Base-by-base conservation (phyloP, 2,113 vertebrate species). In the Phyllostomus discolor region DNA sequence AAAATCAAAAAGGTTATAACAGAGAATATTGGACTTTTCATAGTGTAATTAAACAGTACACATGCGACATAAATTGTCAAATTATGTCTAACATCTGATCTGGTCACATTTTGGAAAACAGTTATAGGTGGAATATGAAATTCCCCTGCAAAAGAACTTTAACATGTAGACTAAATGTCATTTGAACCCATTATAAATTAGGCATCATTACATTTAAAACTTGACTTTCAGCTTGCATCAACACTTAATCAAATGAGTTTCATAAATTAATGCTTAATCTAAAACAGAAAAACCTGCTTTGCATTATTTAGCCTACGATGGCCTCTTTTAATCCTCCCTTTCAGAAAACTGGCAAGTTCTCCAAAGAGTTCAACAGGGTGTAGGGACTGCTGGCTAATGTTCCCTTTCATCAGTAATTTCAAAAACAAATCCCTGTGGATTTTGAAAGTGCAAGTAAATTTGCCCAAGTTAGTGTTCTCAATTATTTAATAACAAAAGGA, bases 391-490 rank as follows among this genome's bases (percentile, higher is more conserved):
- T 38, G 12, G 26, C 64, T 94, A 26, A 78, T 54, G 33, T 64
- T 79, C 50, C 33, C 81, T 95, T 86, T 86, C 62, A 95, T 91
- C 33, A 75, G 62, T 79, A 76, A 95, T 94, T 96, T 97, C 1
- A 0, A 97, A 97, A 92, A 10, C 31, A 87, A 62, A 82, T 70
- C 66, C 19, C 38, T 85, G 24, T 38, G 22, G 41, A 93, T 92
- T 93, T 80, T 92, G 70, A 96, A 95, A 88, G 70, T 82, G 35
- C 43, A 66, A 88, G 78, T 91, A 95, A 88, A 91, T 97, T 69
- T 94, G 85, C 54, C 50, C 88, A 92, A 95, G 64, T 88, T 41
- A 80, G 17, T 79, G 17, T 54, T 69, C 67, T 69, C 82, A 86
- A 87, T 41, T 67, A 54, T 70, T 95, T 79, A 52, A 16, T 73